Evolutionary conservation across 2,113 vertebrate genomes (phyloP), one percentile per base, ranked within the genome.

Genomic region (Pseudopipra pipra): DNA sequence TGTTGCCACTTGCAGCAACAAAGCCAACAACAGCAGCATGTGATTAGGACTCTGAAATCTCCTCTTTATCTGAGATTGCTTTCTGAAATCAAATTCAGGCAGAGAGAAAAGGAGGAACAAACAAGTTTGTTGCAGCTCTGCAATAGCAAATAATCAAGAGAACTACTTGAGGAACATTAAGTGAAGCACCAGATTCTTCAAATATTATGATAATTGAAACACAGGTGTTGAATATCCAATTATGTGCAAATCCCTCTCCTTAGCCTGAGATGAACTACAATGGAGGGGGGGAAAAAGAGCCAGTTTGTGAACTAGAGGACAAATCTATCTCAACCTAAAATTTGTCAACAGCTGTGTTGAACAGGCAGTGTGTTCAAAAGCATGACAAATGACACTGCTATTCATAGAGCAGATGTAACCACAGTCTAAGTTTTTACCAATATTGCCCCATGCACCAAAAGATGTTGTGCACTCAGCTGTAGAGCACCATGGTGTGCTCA

Each of bases 51-150:
- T 87, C 90, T 61, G 61, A 87, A 96, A 90, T 72, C 20, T 78
- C 46, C 93, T 37, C 95, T 79, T 93, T 87, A 72, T 80, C 72
- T 85, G 74, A 96, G 94, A 94, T 88, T 91, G 54, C 75, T 95
- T 93, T 89, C 75, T 78, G 70, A 95, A 96, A 83, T 95, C 88
- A 95, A 84, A 89, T 87, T 78, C 56, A 90, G 67, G 24, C 5
- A 72, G 83, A 83, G 44, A 77, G 43, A 84, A 85, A 84, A 70
- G 52, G 35, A 93, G 43, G 58, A 67, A 47, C 55, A 88, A 94
- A 92, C 73, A 85, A 82, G 83, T 93, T 87, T 95, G 71, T 21
- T 33, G 49, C 47, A 86, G 49, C 61, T 61, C 47, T 91, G 66
- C 71, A 65, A 80, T 35, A 93, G 61, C 43, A 91, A 94, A 87